A percentile compares a stretch with the other conserved stretches of the same genome.
Conservation (phyloP, 2,888 invertebrate genomes). For the Mylabris sibirica region DNA sequence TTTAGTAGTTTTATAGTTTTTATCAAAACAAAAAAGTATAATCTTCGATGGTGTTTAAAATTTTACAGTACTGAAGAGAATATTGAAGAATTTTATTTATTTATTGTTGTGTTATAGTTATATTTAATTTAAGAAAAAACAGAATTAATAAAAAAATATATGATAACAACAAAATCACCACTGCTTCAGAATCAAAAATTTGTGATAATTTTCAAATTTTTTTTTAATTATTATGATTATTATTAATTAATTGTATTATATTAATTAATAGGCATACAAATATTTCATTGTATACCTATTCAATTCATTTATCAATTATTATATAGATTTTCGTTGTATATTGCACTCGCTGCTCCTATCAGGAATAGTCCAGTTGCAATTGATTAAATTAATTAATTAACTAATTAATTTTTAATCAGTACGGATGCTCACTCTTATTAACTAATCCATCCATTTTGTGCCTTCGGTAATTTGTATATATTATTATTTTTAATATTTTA, state of each 20-base stretch:
- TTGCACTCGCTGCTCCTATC: constrained; percentile 45
- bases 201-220: constrained; percentile 31
- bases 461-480: constrained; percentile 51
- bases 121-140: constrained; percentile 38
- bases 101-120: constrained; percentile 45
- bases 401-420: constrained; percentile 49
- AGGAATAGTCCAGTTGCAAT: constrained; percentile 37
- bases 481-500: constrained; percentile 38
- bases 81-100: constrained; percentile 38
- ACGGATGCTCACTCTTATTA: constrained; percentile 56
- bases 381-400: constrained; percentile 25
- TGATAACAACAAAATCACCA: constrained; percentile 18
- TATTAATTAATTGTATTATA: constrained; percentile 12
- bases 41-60: neutral
- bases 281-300: constrained; percentile 29
- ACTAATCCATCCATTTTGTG: constrained; percentile 62
- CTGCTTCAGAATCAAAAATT: constrained; percentile 31
- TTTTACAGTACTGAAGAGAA: constrained; percentile 33
- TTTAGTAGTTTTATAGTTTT: neutral
- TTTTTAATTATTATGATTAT: constrained; percentile 13
- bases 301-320: constrained; percentile 40
- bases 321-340: constrained; percentile 10
- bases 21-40: constrained; percentile 1
- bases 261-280: constrained; percentile 32
- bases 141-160: constrained; percentile 22